phyloP scores from a whole-genome alignment of 2,888 invertebrate genomes.

The Callyntrura guangdongensis region DNA sequence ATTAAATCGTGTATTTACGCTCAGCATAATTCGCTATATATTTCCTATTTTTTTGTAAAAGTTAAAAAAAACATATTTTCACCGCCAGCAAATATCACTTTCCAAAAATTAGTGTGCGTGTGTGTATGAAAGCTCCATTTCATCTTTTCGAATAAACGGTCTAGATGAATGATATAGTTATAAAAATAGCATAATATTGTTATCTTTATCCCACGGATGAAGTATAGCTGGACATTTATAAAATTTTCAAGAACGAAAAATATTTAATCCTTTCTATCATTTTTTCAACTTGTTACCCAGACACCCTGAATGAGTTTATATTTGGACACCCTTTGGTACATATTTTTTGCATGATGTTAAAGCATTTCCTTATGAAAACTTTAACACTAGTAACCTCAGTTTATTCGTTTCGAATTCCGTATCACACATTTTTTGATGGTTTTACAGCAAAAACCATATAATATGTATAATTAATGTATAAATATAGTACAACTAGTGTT shows the following conservation, averaged over 20 bases:
- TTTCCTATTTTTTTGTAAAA: not conserved
- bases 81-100: constrained; percentile 68
- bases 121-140: constrained; percentile 55
- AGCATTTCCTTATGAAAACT: too few species aligned
- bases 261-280: not conserved
- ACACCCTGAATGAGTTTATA: not conserved
- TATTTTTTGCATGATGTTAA: too few species aligned
- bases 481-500: not conserved
- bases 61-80: constrained; percentile 55
- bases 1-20: constrained; percentile 47
- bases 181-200: constrained; percentile 2
- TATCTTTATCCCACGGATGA: constrained; percentile 23
- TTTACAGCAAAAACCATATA: not conserved
- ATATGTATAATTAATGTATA: too few species aligned
- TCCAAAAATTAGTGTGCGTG: constrained; percentile 60
- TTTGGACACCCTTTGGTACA: constrained; percentile 6
- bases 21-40: constrained; percentile 51
- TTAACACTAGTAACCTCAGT: not conserved
- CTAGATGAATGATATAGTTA: constrained; percentile 27
- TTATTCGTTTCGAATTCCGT: not conserved
- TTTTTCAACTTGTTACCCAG: not conserved
- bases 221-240: constrained; percentile 31
- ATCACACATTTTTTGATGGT: not conserved
- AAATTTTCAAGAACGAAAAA: constrained; percentile 25
- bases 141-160: constrained; percentile 41